Evolutionary conservation across 2,888 invertebrate species (phyloP), one percentile per base, ranked within the genome.

Genomic region (Boloria selene): DNA sequence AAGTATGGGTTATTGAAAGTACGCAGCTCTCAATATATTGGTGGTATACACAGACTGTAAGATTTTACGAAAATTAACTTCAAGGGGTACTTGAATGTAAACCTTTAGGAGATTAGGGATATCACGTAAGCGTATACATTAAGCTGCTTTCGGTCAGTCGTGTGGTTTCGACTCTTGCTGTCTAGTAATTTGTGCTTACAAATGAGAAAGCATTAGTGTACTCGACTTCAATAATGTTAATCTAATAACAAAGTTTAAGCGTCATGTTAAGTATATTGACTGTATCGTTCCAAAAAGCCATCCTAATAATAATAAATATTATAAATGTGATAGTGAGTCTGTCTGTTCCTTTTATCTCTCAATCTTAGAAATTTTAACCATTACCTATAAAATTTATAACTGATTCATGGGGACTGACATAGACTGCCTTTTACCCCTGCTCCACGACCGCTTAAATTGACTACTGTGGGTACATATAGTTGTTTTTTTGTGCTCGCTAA

Each of bases 51-150:
- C 80, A 79, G 77, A 84, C 83, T 81, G 84, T 87, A 87, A 87
- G 89, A 88, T 88, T 88, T 90, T 88, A 90, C 83, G 87, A 87
- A 90, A 90, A 89, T 90, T 89, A 90, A 87, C 88, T 88, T 83
- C 85, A 86, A 85, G 86, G 83, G 82, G 79, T 79, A 85, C 87
- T 87, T 84, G 83, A 87, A 76, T 87, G 78, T 85, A 85, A 86
- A 83, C 87, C 86, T 87, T 87, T 83, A 77, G 80, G 76, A 85
- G 86, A 87, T 88, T 87, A 85, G 77, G 83, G 83, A 79, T 81
- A 81, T 82, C 82, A 81, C 78, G 82, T 80, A 77, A 81, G 80
- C 79, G 74, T 78, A 77, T 77, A 78, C 77, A 79, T 83, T 81
- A 80, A 77, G 68, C 66, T 62, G 72, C 67, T 77, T 78, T 74